Evolutionary conservation across 1,140 invertebrate species (phyloP), one percentile per base, ranked within the genome.

Genomic region (Lerema accius): DNA sequence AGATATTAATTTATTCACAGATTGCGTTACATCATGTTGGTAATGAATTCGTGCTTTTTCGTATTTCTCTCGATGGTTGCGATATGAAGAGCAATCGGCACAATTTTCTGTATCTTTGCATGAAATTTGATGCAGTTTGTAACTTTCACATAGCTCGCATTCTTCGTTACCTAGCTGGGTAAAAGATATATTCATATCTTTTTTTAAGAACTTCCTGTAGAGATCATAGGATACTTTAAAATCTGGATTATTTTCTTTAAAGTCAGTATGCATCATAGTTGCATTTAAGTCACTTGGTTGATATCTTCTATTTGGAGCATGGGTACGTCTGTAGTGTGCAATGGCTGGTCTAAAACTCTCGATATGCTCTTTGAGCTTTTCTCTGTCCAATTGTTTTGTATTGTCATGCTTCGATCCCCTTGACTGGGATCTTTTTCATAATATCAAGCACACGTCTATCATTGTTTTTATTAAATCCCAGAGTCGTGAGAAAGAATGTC

Each of bases 401-500:
- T n/a, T n/a, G n/a, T n/a, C n/a, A n/a, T n/a, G n/a, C n/a, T n/a
- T n/a, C n/a, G n/a, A n/a, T n/a, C n/a, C n/a, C n/a, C n/a, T n/a
- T n/a, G n/a, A n/a, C n/a, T n/a, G n/a, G n/a, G n/a, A n/a, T n/a
- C n/a, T n/a, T n/a, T n/a, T n/a, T n/a, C n/a, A n/a, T n/a, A n/a
- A n/a, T n/a, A n/a, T n/a, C n/a, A n/a, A n/a, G n/a, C n/a, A n/a
- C n/a, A n/a, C n/a, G n/a, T n/a, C 32, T 46, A 37, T 59, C 55
- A 46, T 59, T 59, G 6, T 59, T 59, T 59, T 59, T 59, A n/a
- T 35, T 10, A 13, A 32, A 59, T 35, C 42, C 42, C 14, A 46
- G 10, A 59, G 55, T 59, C 13, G 42, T 59, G 4, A 56, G 39
- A 42, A 56, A 56, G 17, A 56, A 28, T 43, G 13, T 42, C 13